phyloP scores from a whole-genome alignment of 2,113 vertebrate genomes.

The Shinisaurus crocodilurus region DNA sequence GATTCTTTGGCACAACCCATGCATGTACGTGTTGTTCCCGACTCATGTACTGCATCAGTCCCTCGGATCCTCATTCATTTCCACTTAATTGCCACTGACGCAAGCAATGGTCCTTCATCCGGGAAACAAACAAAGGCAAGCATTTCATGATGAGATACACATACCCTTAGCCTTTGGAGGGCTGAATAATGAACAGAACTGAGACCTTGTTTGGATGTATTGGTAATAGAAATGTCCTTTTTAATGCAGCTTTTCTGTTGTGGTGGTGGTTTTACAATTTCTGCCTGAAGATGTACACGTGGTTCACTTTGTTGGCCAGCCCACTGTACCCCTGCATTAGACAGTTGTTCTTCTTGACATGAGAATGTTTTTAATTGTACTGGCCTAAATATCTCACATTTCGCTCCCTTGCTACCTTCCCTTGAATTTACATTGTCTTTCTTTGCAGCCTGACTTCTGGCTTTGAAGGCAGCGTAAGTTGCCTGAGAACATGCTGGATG shows the following conservation, averaged over 20 bases:
- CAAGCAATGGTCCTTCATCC: background rate
- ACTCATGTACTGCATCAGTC: background rate
- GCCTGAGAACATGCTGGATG: background rate
- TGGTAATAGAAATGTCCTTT: background rate
- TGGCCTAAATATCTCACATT: background rate
- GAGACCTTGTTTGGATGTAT: background rate
- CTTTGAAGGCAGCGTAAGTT: background rate
- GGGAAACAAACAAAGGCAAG: conserved; percentile 2
- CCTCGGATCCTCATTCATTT: background rate
- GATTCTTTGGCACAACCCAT: background rate
- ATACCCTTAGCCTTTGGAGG: background rate
- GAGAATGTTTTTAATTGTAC: conserved; percentile 8
- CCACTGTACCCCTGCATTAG: background rate
- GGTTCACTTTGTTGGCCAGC: no score
- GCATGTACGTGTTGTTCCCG: background rate
- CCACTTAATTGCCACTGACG: background rate
- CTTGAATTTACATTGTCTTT: background rate
- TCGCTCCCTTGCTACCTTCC: background rate
- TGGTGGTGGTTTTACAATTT: background rate
- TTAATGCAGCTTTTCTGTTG: background rate
- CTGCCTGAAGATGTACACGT: no score
- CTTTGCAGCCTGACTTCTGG: background rate
- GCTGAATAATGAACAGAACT: background rate
- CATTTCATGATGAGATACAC: background rate
- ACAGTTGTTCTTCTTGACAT: background rate